These are phyloP conservation scores for Scolopax mira DNA, from an alignment of 2,113 vertebrate species.

Conservation along the genomic window DNA sequence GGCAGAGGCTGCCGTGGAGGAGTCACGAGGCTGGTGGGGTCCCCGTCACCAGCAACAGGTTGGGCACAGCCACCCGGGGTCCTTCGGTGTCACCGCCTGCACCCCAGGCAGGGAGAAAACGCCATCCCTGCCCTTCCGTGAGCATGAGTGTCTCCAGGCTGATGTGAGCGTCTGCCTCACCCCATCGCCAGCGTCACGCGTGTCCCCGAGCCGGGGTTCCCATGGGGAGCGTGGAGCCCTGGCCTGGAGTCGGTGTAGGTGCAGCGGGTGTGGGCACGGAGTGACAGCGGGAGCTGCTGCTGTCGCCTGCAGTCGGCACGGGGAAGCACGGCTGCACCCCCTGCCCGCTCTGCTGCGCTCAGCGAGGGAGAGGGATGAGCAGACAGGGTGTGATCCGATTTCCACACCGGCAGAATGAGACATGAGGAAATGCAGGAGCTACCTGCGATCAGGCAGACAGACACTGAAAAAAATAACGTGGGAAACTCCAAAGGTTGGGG, in stretches of 20 bases:
- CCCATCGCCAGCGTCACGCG: rapidly evolving
- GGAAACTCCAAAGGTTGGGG: neutral
- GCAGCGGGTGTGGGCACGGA: neutral
- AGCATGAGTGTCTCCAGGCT: rapidly evolving
- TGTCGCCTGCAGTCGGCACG: neutral
- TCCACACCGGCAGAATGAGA: neutral
- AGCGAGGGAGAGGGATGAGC: neutral
- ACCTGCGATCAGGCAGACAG: neutral
- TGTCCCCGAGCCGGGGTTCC: neutral
- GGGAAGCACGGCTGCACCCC: neutral
- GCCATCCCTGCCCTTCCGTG: rapidly evolving
- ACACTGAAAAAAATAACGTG: neutral
- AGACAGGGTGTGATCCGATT: constrained; percentile 14
- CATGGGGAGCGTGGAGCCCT: neutral
- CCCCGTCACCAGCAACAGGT: neutral
- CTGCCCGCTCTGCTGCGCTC: neutral
- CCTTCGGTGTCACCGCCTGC: neutral
- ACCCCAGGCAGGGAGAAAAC: neutral
- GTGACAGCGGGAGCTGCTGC: neutral
- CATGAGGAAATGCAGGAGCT: neutral
- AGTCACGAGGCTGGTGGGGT: neutral
- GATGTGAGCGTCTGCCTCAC: neutral
- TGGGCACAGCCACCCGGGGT: neutral
- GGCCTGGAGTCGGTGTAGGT: neutral
- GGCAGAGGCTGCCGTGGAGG: neutral